Conservation (phyloP, 1,140 invertebrate genomes). For the Drosophila asahinai region DNA sequence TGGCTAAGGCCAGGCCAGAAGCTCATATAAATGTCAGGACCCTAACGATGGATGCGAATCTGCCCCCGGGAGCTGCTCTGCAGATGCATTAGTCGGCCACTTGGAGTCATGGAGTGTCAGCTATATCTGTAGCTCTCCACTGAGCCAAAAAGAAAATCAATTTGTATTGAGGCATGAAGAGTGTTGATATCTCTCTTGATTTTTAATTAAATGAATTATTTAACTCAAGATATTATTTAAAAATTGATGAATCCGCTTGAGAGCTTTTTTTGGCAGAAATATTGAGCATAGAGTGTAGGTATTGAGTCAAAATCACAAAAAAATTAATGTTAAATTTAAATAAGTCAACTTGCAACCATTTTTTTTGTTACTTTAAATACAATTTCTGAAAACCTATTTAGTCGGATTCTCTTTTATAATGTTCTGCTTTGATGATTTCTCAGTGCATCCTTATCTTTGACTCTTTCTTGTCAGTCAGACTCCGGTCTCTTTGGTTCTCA, state of each 20-base stretch:
- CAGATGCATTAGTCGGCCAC: constrained; percentile 65
- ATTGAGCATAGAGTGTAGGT: too few relatives aligned
- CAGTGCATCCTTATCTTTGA: neutral
- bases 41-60: constrained; percentile 74
- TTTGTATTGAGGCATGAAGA: neutral
- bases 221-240: neutral
- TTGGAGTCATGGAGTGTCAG: constrained; percentile 12
- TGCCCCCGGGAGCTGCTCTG: constrained; percentile 29
- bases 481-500: neutral
- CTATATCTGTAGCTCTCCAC: constrained; percentile 13
- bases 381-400: too few relatives aligned
- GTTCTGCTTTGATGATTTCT: too few relatives aligned
- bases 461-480: neutral
- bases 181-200: too few relatives aligned
- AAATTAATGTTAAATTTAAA: too few relatives aligned
- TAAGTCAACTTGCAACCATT: too few relatives aligned
- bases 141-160: neutral
- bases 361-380: too few relatives aligned
- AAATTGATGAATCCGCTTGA: neutral
- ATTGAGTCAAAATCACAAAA: too few relatives aligned
- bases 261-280: too few relatives aligned
- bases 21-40: constrained; percentile 78
- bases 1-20: constrained; percentile 72
- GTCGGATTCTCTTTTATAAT: too few relatives aligned
- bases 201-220: neutral